A percentile compares a stretch with the other conserved stretches of the same genome.
Conservation (phyloP, 2,888 invertebrate genomes). For the Ormyrus nitidulus region DNA sequence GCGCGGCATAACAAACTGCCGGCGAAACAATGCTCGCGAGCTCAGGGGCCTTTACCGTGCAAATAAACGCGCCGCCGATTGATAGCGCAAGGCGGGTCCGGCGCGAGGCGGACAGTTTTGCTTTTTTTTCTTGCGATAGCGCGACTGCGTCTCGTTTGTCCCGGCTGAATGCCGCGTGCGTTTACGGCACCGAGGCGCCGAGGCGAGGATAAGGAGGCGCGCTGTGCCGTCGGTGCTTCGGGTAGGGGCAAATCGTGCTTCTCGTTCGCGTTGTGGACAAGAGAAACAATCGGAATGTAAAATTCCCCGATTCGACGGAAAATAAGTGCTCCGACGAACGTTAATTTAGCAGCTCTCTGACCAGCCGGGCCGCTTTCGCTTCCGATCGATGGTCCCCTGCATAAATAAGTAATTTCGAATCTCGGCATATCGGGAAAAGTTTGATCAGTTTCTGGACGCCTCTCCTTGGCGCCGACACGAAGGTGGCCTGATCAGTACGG, state of each 20-base stretch:
- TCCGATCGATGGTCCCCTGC: constrained; percentile 20
- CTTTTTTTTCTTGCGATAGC: too few relatives aligned
- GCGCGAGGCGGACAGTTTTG: too few relatives aligned
- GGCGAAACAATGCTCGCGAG: constrained; percentile 63
- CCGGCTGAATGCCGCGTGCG: too few relatives aligned
- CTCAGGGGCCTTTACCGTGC: constrained; percentile 11
- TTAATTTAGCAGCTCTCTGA: constrained; percentile 16
- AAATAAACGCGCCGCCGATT: too few relatives aligned
- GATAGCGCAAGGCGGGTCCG: too few relatives aligned
- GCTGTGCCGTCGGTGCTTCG: too few relatives aligned
- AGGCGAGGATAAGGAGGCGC: too few relatives aligned
- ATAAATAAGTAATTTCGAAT: constrained; percentile 71
- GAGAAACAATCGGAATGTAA: neutral
- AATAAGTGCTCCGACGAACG: constrained; percentile 16
- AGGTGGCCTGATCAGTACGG: constrained; percentile 41
- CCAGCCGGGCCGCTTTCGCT: too few relatives aligned
- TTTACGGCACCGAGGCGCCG: too few relatives aligned
- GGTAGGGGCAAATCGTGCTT: too few relatives aligned
- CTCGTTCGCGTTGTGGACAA: too few relatives aligned
- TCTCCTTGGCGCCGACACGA: neutral
- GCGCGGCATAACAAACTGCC: constrained; percentile 68
- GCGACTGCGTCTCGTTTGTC: too few relatives aligned
- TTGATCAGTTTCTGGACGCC: constrained; percentile 64
- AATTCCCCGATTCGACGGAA: constrained; percentile 6
- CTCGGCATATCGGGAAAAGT: constrained; percentile 69